These are phyloP conservation scores for Pediacus dermestoides DNA, from an alignment of 2,888 invertebrate genomes.

Conservation along the genomic window DNA sequence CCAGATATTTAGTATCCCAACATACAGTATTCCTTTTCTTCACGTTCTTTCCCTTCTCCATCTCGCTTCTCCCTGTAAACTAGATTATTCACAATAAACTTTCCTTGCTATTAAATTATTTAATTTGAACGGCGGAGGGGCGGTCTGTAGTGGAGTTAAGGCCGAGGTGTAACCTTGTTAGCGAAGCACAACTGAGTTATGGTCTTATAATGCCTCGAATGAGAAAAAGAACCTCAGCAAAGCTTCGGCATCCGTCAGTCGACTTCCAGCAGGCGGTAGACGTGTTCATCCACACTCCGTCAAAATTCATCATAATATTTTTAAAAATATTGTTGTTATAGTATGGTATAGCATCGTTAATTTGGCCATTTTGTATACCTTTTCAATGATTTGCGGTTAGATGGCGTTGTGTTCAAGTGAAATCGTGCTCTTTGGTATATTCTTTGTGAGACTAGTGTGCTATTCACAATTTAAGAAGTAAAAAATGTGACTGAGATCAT, in stretches of 20 bases:
- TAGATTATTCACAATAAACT: slow-evolving; percentile 55
- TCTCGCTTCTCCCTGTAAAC: slow-evolving; percentile 39
- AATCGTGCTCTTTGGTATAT: too few species aligned
- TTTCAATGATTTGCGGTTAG: too few species aligned
- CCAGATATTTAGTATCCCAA: too few species aligned
- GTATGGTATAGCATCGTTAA: too few species aligned
- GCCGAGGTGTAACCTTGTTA: slow-evolving; percentile 54
- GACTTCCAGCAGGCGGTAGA: slow-evolving; percentile 40
- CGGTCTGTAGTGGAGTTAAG: slow-evolving; percentile 45
- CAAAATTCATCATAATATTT: slow-evolving; percentile 2
- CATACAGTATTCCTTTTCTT: too few species aligned
- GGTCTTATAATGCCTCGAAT: slow-evolving; percentile 50
- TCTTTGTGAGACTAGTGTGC: too few species aligned
- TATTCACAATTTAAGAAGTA: too few species aligned
- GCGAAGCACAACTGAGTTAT: slow-evolving; percentile 51
- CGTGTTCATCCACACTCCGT: slow-evolving; percentile 17
- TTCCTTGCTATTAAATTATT: slow-evolving; percentile 54
- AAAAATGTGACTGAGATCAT: too few species aligned
- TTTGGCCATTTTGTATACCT: too few species aligned
- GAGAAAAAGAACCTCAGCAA: slow-evolving; percentile 43
- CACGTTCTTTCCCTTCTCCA: slow-evolving; percentile 12
- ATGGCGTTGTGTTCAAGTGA: too few species aligned
- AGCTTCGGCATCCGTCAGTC: slow-evolving; percentile 46
- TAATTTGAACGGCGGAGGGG: slow-evolving; percentile 49
- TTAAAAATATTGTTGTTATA: too few species aligned